Base-by-base conservation (phyloP, 2,888 invertebrate genomes). In the Drosophila suboccidentalis region DNA sequence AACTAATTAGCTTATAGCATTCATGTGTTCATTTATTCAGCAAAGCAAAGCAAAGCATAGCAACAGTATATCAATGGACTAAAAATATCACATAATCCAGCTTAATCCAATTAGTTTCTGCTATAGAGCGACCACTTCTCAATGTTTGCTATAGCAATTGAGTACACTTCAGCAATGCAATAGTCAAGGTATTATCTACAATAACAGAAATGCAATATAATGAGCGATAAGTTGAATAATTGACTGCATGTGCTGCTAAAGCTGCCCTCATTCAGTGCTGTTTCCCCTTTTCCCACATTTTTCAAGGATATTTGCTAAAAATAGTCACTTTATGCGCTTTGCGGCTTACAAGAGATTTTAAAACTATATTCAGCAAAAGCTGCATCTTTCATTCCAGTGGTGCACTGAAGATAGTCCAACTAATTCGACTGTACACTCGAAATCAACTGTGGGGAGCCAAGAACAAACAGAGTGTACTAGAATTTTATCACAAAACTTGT, bases 351-450 rank as follows among this genome's bases (percentile, higher is more conserved):
- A 3, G 8, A 26, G 10, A 47, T 47, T 15, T 10, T 15, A 15
- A 10, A 29, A 9, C 2, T 11, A 17, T 29, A 32, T 32, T 10
- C 15, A 8, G 10, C 4, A 11, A 32, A 11, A 47, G 2, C 47
- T 13, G 26, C 29, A 54, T n/a, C n/a, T n/a, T n/a, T n/a, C n/a
- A n/a, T n/a, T n/a, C n/a, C n/a, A n/a, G 8, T 38, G 38, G 6
- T n/a, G 38, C n/a, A 8, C n/a, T 43, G 10, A 57, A 36, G 34
- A 11, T 36, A 32, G n/a, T 8, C 10, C 39, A 26, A 22, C 59
- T 59, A 36, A 54, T 54, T 49, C 36, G 22, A 46, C 29, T 46
- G 39, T 10, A 19, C 44, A 57, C 39, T 39, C 32, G 1, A 51
- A 51, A 38, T 66, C 55, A 38, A n/a, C 50, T 10, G 9, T 10